Evolutionary conservation across 2,797 vertebrate species (phyloP).

Genomic region (Microtus californicus): DNA sequence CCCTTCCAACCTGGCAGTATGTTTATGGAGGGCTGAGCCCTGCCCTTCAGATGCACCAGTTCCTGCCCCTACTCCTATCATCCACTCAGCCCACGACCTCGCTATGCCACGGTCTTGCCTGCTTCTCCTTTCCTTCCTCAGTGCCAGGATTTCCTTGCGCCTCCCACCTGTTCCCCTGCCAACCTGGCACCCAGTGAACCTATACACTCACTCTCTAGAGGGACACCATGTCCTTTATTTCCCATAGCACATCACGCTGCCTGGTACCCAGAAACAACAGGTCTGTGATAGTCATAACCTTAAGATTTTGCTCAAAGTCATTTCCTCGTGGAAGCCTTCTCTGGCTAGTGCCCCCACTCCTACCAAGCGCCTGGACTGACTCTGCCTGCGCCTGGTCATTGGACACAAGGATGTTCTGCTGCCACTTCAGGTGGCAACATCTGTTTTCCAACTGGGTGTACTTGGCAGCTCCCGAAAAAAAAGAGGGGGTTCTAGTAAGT

Average conservation of each 20-base stretch:
- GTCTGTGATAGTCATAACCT: slow-evolving; percentile 59
- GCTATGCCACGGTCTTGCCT: neutral
- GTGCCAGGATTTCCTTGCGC: neutral
- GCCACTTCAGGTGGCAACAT: neutral
- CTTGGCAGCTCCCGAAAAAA: neutral
- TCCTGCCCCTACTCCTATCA: neutral
- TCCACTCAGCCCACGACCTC: neutral
- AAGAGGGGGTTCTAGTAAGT: neutral
- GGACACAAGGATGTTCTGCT: neutral
- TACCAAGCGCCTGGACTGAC: neutral
- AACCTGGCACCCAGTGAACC: neutral
- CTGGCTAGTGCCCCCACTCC: neutral
- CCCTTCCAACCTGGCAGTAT: neutral
- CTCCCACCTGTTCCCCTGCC: neutral
- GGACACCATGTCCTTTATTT: slow-evolving; percentile 31
- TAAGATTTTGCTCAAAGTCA: slow-evolving; percentile 64
- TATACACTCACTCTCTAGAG: neutral
- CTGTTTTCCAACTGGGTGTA: neutral
- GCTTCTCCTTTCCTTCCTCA: neutral
- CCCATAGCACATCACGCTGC: slow-evolving; percentile 2
- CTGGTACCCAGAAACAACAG: slow-evolving; percentile 72
- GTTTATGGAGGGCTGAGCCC: neutral
- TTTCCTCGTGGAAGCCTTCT: slow-evolving; percentile 41
- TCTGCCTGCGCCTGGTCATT: neutral
- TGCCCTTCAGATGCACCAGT: neutral